phyloP scores from a whole-genome alignment of 1,140 invertebrate genomes.

The Drosophila equinoxialis region DNA sequence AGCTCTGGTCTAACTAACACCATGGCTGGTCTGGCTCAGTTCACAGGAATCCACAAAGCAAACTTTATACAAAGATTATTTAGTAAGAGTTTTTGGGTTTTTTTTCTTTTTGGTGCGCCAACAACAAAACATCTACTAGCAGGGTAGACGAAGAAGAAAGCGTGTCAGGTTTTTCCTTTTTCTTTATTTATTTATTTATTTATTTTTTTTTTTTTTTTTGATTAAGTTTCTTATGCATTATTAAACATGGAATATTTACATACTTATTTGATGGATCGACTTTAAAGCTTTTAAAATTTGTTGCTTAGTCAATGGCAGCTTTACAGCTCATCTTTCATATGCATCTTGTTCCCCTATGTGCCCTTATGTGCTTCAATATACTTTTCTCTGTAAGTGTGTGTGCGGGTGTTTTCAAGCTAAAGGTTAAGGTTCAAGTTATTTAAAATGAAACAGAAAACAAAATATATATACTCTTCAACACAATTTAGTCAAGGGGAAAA shows the following conservation, averaged over 20 bases:
- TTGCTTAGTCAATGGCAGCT: background rate
- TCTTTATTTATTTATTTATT: background rate
- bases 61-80: slow-evolving; percentile 12
- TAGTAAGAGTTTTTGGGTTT: background rate
- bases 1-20: slow-evolving; percentile 1
- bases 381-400: no score
- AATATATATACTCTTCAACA: background rate
- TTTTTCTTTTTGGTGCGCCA: background rate
- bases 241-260: slow-evolving; percentile 3
- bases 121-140: background rate
- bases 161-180: background rate
- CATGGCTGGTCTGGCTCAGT: background rate
- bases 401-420: background rate
- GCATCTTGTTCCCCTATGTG: no score
- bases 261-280: slow-evolving; percentile 11
- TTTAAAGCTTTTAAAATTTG: slow-evolving; percentile 11
- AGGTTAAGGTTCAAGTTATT: slow-evolving; percentile 2
- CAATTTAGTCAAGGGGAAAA: no score
- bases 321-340: no score
- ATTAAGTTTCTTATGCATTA: slow-evolving; percentile 11
- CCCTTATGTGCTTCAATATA: no score
- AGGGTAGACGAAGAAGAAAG: background rate
- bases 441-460: background rate
- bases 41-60: slow-evolving; percentile 4
- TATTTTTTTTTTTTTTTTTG: background rate